These are phyloP conservation scores for Idaea straminata DNA, from an alignment of 2,888 invertebrate genomes.

Conservation along the genomic window DNA sequence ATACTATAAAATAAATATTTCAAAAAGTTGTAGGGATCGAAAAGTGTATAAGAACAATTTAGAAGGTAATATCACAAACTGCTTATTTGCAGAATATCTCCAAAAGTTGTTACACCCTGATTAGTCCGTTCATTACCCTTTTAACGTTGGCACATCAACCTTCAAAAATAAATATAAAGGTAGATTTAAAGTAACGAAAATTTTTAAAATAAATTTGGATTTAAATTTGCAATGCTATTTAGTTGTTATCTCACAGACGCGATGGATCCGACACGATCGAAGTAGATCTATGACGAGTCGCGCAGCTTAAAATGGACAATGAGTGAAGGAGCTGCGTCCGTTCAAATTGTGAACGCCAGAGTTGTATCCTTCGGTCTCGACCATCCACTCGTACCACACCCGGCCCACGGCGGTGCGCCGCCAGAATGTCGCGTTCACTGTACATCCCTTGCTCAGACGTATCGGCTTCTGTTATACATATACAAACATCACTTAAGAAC, in stretches of 20 bases:
- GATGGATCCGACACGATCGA: background rate
- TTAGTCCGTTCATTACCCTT: constrained; percentile 6
- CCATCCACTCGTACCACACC: constrained; percentile 5
- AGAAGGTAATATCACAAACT: constrained; percentile 4
- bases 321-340: background rate
- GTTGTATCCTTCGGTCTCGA: background rate
- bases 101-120: constrained; percentile 5
- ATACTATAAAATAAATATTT: background rate
- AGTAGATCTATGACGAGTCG: background rate
- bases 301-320: background rate
- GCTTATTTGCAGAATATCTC: background rate
- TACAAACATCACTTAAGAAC: background rate
- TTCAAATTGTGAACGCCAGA: constrained; percentile 1
- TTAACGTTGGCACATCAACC: constrained; percentile 2
- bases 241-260: background rate
- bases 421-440: background rate
- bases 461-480: constrained; percentile 1
- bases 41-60: constrained; percentile 6
- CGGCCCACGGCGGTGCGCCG: background rate
- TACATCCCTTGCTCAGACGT: background rate
- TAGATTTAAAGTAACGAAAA: background rate
- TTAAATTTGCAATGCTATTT: no score
- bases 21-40: background rate
- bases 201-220: no score
- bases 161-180: constrained; percentile 1